Evolutionary conservation across 2,888 invertebrate genomes (phyloP).

Genomic region (Orthosia cruda): DNA sequence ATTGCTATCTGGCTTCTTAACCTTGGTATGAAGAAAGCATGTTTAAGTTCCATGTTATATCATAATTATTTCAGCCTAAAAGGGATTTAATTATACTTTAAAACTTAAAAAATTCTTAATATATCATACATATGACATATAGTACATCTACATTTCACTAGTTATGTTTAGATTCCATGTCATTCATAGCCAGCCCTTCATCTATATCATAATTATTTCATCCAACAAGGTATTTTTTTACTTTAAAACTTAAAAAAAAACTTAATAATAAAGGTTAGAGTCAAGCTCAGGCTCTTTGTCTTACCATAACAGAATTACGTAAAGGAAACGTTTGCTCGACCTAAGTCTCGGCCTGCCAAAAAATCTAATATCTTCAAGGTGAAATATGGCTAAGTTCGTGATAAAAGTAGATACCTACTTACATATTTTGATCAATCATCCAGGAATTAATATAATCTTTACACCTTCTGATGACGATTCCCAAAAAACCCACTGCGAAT

Average conservation of each 20-base stretch:
- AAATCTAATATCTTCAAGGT: not conserved
- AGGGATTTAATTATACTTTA: no score
- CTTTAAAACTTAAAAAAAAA: no score
- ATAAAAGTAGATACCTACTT: not conserved
- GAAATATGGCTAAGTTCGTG: no score
- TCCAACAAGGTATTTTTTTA: no score
- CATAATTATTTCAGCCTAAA: not conserved
- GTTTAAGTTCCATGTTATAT: not conserved
- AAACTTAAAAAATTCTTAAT: no score
- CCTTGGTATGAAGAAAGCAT: slow-evolving; percentile 21
- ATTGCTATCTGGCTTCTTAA: not conserved
- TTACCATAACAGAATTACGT: not conserved
- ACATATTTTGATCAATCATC: not conserved
- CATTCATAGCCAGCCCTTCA: not conserved
- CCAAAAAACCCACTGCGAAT: slow-evolving; percentile 46
- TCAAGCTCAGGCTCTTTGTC: not conserved
- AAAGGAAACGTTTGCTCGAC: not conserved
- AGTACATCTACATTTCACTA: no score
- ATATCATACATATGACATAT: no score
- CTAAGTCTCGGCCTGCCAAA: not conserved
- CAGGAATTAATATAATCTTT: slow-evolving; percentile 3
- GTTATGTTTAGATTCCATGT: not conserved
- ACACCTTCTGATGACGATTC: not conserved
- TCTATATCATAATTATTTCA: not conserved
- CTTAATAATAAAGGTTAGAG: no score